These are phyloP conservation scores for Drosophila mimetica DNA, from an alignment of 2,888 invertebrate genomes.

Conservation along the genomic window DNA sequence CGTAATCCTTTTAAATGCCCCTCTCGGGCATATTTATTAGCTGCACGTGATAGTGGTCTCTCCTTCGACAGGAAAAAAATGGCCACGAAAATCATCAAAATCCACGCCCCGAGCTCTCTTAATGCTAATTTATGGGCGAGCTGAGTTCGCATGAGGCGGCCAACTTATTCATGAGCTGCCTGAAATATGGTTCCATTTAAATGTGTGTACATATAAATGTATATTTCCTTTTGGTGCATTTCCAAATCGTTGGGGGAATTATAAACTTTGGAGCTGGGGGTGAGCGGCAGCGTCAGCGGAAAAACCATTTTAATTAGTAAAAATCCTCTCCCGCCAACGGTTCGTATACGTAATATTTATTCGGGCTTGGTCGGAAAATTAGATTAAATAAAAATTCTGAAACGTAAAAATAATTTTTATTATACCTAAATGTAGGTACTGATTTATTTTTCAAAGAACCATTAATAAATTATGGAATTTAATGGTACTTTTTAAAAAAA, in stretches of 20 bases:
- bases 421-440: no score
- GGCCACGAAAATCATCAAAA: constrained; percentile 34
- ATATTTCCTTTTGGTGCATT: constrained; percentile 50
- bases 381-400: not conserved
- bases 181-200: constrained; percentile 44
- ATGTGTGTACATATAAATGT: constrained; percentile 23
- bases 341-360: constrained; percentile 67
- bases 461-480: no score
- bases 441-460: no score
- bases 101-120: constrained; percentile 68
- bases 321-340: constrained; percentile 48
- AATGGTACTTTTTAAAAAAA: no score
- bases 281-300: constrained; percentile 55
- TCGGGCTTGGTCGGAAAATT: constrained; percentile 2
- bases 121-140: constrained; percentile 74
- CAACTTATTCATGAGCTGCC: constrained; percentile 72
- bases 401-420: no score
- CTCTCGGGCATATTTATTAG: constrained; percentile 79
- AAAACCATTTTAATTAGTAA: constrained; percentile 77
- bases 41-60: constrained; percentile 78
- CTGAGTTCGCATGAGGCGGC: constrained; percentile 50
- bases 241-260: constrained; percentile 67
- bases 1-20: constrained; percentile 72
- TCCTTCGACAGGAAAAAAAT: constrained; percentile 36
- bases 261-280: constrained; percentile 30